A percentile compares a stretch with the other conserved stretches of the same genome.
phyloP scores from a whole-genome alignment of 2,797 vertebrate species.

The Macropodus opercularis region DNA sequence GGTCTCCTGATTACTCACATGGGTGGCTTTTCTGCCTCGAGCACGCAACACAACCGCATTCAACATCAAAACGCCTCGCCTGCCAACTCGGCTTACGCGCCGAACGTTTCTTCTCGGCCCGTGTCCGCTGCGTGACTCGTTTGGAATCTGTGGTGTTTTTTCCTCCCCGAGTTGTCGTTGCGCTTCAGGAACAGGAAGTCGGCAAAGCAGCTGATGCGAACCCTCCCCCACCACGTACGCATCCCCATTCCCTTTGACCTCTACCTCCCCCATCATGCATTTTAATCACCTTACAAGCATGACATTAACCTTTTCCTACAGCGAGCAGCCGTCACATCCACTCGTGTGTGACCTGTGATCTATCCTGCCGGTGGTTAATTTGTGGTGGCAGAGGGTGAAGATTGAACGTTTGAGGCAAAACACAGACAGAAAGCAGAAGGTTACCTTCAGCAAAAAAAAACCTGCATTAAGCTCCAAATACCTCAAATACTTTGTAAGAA shows the following conservation, averaged over 20 bases:
- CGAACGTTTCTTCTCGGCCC: background rate
- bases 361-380: constrained; percentile 51
- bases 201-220: constrained; percentile 20
- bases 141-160: background rate
- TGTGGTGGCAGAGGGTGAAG: constrained; percentile 43
- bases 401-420: constrained; percentile 47
- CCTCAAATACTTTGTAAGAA: no score
- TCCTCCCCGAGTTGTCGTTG: background rate
- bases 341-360: constrained; percentile 71
- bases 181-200: background rate
- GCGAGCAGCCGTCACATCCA: constrained; percentile 54
- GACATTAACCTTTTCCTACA: constrained; percentile 73
- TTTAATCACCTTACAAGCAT: constrained; percentile 67
- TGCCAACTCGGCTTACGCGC: constrained; percentile 23
- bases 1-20: constrained; percentile 47
- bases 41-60: constrained; percentile 24
- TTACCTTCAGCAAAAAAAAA: constrained; percentile 39
- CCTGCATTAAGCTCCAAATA: constrained; percentile 25
- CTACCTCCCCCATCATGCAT: constrained; percentile 49
- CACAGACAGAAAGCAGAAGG: constrained; percentile 21
- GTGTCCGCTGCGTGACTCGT: constrained; percentile 19
- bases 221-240: background rate
- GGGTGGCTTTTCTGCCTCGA: constrained; percentile 29
- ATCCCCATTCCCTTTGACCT: background rate
- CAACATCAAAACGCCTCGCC: constrained; percentile 25